Percentiles rank a stretch among this genome's conserved stretches.
Evolutionary conservation across 2,113 vertebrate genomes (phyloP).

Genomic region (Gavia stellata): DNA sequence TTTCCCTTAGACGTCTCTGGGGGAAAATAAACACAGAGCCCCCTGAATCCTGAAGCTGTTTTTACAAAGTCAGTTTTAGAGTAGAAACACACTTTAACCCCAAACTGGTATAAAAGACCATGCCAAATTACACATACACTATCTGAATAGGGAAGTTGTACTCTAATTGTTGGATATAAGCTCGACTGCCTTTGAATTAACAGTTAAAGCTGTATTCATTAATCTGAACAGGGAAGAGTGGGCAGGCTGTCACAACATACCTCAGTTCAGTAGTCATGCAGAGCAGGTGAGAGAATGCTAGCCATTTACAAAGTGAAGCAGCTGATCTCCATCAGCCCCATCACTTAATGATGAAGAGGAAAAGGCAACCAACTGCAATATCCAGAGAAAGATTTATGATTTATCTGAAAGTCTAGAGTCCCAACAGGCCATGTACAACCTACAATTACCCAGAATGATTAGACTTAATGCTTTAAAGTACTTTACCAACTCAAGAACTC

Average conservation of each 20-base stretch:
- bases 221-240: conserved; percentile 69
- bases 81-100: not conserved
- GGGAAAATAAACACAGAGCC: not conserved
- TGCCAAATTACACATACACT: not conserved
- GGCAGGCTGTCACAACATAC: conserved; percentile 74
- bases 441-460: conserved; percentile 52
- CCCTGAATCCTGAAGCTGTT: not conserved
- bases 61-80: not conserved
- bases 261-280: conserved; percentile 71
- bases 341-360: not conserved
- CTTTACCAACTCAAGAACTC: conserved; percentile 17
- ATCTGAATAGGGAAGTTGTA: conserved; percentile 63
- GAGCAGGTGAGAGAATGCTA: conserved; percentile 58
- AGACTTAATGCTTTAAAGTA: conserved; percentile 53
- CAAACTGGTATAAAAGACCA: not conserved
- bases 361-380: conserved; percentile 19
- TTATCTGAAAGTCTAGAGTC: conserved; percentile 12
- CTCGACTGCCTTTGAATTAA: conserved; percentile 78
- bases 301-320: conserved; percentile 39
- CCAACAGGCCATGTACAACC: not conserved
- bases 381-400: not conserved
- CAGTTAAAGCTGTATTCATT: conserved; percentile 75
- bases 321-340: conserved; percentile 40
- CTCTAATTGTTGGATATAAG: conserved; percentile 77
- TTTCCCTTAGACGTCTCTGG: not conserved